Percentiles rank a stretch among this genome's conserved stretches.
Evolutionary conservation across 2,888 invertebrate genomes (phyloP).

Genomic region (Pasiphila rectangulata): DNA sequence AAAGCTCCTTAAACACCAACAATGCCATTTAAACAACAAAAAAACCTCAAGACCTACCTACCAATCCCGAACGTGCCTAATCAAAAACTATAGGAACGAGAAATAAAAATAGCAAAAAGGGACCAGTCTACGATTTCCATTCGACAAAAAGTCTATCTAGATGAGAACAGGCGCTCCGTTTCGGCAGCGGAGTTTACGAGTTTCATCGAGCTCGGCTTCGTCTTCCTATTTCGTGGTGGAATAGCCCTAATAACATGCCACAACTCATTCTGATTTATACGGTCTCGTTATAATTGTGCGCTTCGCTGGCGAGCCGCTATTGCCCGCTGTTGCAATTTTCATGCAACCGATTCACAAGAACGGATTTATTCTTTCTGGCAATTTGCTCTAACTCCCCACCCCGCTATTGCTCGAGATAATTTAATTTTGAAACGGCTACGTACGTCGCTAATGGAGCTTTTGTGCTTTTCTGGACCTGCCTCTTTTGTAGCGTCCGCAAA

Average conservation of each 20-base stretch:
- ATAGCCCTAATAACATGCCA: conserved; percentile 79
- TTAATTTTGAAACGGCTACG: conserved; percentile 54
- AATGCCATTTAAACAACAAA: too few species aligned
- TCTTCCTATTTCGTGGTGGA: conserved; percentile 70
- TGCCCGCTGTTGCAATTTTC: conserved; percentile 76
- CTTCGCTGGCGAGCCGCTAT: conserved; percentile 71
- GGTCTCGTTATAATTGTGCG: conserved; percentile 79
- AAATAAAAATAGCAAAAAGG: conserved; percentile 38
- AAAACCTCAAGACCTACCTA: background rate
- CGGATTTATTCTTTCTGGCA: conserved; percentile 74
- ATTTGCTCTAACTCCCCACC: conserved; percentile 62
- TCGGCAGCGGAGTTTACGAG: conserved; percentile 52
- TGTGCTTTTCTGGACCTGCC: conserved; percentile 42
- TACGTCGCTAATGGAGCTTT: conserved; percentile 54
- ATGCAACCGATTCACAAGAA: conserved; percentile 74
- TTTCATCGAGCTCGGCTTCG: conserved; percentile 61
- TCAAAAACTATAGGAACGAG: conserved; percentile 25
- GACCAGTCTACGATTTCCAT: conserved; percentile 33
- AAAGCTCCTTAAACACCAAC: too few species aligned
- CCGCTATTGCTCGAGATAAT: conserved; percentile 59
- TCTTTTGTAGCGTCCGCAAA: conserved; percentile 39
- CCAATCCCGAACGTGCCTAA: background rate
- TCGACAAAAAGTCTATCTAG: conserved; percentile 43
- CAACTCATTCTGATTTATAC: conserved; percentile 81
- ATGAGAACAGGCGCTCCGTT: conserved; percentile 43